Conservation (phyloP, 1,140 invertebrate species). For the Pogonomyrmex californicus region DNA sequence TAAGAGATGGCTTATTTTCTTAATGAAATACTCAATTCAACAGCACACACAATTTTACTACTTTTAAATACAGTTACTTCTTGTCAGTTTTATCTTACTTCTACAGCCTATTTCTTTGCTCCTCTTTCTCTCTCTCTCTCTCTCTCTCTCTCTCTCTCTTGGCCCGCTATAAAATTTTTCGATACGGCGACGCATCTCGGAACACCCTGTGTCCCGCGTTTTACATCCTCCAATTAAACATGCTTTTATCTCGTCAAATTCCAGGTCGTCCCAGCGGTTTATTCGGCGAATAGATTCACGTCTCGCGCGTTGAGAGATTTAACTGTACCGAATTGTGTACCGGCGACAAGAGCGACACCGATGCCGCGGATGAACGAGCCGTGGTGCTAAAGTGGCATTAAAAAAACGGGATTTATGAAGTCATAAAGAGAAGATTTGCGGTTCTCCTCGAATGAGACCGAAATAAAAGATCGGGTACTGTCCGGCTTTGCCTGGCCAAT, state of each 20-base stretch:
- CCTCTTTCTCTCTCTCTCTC: neutral
- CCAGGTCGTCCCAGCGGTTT: neutral
- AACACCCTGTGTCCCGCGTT: neutral
- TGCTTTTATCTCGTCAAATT: conserved; percentile 41
- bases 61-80: conserved; percentile 1
- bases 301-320: conserved; percentile 2
- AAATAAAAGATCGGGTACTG: conserved; percentile 24
- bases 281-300: conserved; percentile 1
- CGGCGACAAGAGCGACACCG: neutral
- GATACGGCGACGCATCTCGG: neutral
- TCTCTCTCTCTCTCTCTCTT: neutral
- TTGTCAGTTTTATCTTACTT: neutral
- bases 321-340: conserved; percentile 26
- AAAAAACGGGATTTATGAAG: conserved; percentile 66
- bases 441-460: conserved; percentile 62
- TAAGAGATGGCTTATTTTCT: neutral
- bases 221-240: conserved; percentile 47
- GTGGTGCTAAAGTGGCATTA: conserved; percentile 19
- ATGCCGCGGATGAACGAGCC: conserved; percentile 41
- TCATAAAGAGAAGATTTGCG: conserved; percentile 67
- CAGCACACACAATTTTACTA: conserved; percentile 20
- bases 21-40: neutral
- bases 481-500: neutral
- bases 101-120: neutral
- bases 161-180: neutral